Conservation (phyloP, 2,888 invertebrate species). For the Chorisops tibialis region DNA sequence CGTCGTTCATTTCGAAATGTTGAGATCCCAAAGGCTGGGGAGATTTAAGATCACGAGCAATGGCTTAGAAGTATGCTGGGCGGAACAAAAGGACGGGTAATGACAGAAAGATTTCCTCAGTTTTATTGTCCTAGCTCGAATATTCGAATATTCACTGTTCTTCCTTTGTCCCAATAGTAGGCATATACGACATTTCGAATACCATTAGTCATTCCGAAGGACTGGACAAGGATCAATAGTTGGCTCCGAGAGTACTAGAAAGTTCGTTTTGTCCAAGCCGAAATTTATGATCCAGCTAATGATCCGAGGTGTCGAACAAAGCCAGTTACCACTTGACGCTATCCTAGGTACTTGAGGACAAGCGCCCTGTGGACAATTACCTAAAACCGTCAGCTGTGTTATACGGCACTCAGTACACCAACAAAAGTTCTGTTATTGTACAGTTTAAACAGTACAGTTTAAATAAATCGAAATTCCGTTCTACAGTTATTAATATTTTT, state of each 20-base stretch:
- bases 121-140: too few relatives aligned
- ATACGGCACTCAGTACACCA: background rate
- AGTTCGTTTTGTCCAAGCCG: constrained; percentile 6
- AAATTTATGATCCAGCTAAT: constrained; percentile 24
- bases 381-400: constrained; percentile 4
- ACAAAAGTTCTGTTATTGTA: background rate
- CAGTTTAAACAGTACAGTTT: too few relatives aligned
- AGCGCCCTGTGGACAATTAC: background rate
- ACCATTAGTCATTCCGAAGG: constrained; percentile 18
- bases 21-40: too few relatives aligned
- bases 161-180: background rate
- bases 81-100: too few relatives aligned
- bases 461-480: too few relatives aligned
- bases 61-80: too few relatives aligned
- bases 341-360: constrained; percentile 9
- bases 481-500: too few relatives aligned
- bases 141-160: background rate
- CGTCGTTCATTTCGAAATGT: too few relatives aligned
- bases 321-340: background rate
- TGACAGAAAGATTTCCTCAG: too few relatives aligned
- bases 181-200: constrained; percentile 1
- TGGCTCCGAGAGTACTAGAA: constrained; percentile 16
- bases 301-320: constrained; percentile 3
- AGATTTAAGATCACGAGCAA: too few relatives aligned
- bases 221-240: constrained; percentile 10